Evolutionary conservation across 2,797 vertebrate species (phyloP), one percentile per base, ranked within the genome.

Genomic region (Vireo griseus): DNA sequence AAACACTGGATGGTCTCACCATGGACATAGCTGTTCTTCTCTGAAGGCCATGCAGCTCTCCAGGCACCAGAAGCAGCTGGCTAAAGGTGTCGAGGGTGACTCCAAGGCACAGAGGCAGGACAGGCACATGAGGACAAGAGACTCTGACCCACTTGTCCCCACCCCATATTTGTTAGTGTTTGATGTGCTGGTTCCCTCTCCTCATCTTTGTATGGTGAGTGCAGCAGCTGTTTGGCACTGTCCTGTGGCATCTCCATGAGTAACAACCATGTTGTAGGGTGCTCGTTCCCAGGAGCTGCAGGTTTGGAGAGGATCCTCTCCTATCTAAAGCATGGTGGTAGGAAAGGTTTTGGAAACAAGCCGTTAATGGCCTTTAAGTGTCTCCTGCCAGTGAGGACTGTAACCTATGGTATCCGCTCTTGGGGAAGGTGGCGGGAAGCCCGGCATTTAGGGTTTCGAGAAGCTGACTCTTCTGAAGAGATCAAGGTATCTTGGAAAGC

Each of bases 171-270:
- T 62, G 45, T 63, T 75, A 58, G 58, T 5, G 4, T 71, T 73
- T 58, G 22, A 42, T 66, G 13, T 84, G 73, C 73, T 69, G 24
- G 9, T 75, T 75, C 35, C 13, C 47, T 67, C 40, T 85, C 29
- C 44, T 77, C 16, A 9, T 57, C 35, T 47, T 59, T 59, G 31
- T 67, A 19, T 50, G 28, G 24, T 59, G 59, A 68, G 17, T 15
- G 28, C 7, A 25, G 13, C 6, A 5, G 58, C 45, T 0, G 0
- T 65, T 47, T 10, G 13, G 20, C 61, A 31, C n/a, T 8, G 8
- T 65, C 67, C 33, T 72, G 62, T 81, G 72, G 40, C 54, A 82
- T 44, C 22, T 8, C 44, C 3, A 2, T 22, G 63, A 72, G n/a
- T 48, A 20, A 59, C 29, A 79, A 39, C 35, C 16, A 1, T 80